Evolutionary conservation across 2,113 vertebrate genomes (phyloP).

Genomic region (Cygnus buccinator): DNA sequence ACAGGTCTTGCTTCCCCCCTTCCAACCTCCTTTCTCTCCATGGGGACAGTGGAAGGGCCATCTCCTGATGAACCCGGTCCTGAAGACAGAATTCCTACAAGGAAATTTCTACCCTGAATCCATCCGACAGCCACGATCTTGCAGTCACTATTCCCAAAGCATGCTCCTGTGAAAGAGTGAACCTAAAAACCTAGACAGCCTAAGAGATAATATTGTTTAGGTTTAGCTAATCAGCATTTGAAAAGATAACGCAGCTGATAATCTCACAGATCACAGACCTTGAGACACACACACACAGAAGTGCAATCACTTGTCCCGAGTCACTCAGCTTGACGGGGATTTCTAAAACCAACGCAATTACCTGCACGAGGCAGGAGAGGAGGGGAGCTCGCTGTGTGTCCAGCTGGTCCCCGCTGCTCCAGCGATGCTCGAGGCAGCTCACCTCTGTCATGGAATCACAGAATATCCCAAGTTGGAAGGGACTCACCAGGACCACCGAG

Average conservation of each 20-base stretch:
- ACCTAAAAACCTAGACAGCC: background rate
- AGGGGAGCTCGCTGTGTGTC: accelerated
- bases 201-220: background rate
- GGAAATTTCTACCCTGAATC: background rate
- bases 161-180: background rate
- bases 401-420: background rate
- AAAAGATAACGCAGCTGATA: background rate
- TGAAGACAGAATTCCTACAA: background rate
- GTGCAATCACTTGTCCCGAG: background rate
- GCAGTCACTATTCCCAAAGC: background rate
- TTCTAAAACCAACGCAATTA: background rate
- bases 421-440: background rate
- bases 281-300: background rate
- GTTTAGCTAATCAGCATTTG: background rate
- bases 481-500: too few relatives aligned
- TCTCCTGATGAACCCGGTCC: background rate
- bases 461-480: too few relatives aligned
- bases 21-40: background rate
- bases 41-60: background rate
- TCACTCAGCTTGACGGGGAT: background rate
- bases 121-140: background rate
- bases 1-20: background rate
- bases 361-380: background rate
- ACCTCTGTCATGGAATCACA: background rate
- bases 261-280: background rate